A percentile compares a stretch with the other conserved stretches of the same genome.
These are phyloP conservation scores for Clarias gariepinus DNA, from an alignment of 2,113 vertebrate species.

Conservation along the genomic window DNA sequence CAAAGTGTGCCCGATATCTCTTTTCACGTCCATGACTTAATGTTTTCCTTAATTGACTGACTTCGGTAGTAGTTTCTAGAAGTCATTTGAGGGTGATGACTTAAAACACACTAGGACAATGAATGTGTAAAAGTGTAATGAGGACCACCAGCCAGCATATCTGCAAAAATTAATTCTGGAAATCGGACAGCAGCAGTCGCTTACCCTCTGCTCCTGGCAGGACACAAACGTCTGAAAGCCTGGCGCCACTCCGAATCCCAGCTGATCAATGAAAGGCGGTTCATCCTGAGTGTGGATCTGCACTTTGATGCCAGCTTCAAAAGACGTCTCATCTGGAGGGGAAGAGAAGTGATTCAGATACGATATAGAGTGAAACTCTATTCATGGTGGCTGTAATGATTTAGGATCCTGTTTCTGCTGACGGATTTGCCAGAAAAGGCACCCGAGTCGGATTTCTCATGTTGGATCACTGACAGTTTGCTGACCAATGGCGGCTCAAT, in stretches of 20 bases:
- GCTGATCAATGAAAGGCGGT: conserved; percentile 95
- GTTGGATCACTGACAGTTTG: background rate
- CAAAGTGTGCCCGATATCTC: background rate
- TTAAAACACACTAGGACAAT: background rate
- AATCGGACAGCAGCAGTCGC: conserved; percentile 44
- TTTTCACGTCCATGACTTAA: background rate
- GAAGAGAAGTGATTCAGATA: conserved; percentile 6
- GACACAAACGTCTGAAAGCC: conserved; percentile 99
- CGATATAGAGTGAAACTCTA: background rate
- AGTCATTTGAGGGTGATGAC: background rate
- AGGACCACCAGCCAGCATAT: background rate
- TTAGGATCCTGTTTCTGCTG: conserved; percentile 16
- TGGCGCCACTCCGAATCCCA: conserved; percentile 95
- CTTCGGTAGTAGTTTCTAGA: background rate
- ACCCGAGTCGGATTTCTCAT: background rate
- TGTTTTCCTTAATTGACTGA: background rate
- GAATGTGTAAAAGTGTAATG: background rate
- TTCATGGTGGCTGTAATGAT: background rate
- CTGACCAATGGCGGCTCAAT: background rate
- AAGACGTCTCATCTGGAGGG: conserved; percentile 90
- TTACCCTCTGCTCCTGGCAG: conserved; percentile 97
- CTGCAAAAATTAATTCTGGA: background rate
- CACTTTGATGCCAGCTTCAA: conserved; percentile 97
- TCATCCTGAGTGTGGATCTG: conserved; percentile 98
- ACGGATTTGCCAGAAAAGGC: background rate